A percentile compares a stretch with the other conserved stretches of the same genome.
Conservation (phyloP, 2,797 vertebrate genomes). For the Propithecus deckenii region DNA sequence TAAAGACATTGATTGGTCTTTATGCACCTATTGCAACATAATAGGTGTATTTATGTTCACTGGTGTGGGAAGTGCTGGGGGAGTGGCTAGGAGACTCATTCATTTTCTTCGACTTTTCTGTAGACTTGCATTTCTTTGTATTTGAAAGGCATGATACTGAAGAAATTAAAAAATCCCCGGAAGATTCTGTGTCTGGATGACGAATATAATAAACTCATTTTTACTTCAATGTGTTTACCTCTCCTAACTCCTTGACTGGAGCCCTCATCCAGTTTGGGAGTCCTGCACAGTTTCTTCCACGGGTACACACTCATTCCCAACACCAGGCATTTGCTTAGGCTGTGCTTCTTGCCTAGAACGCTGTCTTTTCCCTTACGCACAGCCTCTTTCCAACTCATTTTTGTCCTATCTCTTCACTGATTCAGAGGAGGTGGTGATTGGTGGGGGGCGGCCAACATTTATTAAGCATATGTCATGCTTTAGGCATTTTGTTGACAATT, state of each 20-base stretch:
- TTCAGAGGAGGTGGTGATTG: not conserved
- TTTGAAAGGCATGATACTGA: slow-evolving; percentile 23
- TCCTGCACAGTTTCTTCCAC: not conserved
- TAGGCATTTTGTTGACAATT: not conserved
- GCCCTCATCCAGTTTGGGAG: not conserved
- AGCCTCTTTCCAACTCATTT: not conserved
- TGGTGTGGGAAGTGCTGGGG: not conserved
- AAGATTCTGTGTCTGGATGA: not conserved
- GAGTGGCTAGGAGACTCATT: not conserved
- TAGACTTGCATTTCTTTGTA: not conserved
- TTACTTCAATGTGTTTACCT: not conserved
- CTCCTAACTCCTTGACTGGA: not conserved
- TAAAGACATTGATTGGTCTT: not conserved
- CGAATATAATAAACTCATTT: not conserved
- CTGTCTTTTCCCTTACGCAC: not conserved
- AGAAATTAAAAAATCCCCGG: not conserved
- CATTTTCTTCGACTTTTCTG: not conserved
- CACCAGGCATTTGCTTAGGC: not conserved
- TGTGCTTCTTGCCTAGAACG: not conserved
- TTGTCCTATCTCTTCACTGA: not conserved
- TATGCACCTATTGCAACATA: not conserved
- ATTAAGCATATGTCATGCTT: not conserved
- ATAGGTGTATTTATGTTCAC: not conserved
- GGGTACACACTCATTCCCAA: not conserved
- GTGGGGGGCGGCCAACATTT: not conserved